Evolutionary conservation across 2,113 vertebrate genomes (phyloP), one percentile per base, ranked within the genome.

Genomic region (Catharus minimus): DNA sequence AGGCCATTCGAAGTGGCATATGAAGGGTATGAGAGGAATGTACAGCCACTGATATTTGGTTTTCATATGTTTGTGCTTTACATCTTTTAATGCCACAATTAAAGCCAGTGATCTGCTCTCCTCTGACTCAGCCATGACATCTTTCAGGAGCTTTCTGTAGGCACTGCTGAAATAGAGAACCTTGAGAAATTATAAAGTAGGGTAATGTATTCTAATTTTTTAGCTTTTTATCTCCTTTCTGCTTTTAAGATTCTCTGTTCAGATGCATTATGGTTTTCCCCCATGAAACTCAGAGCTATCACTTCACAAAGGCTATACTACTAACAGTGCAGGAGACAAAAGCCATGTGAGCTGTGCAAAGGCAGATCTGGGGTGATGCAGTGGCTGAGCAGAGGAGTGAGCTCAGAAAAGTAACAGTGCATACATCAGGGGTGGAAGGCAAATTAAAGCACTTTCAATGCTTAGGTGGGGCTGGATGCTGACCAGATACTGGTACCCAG

Each of bases 281-380:
- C 20, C 5, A 9, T 32, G 49, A 91, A 68, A 61, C 1, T 2
- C 21, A 32, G 13, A 16, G 44, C 15, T 68, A 39, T 23, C 46
- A 15, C 21, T 71, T 86, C 56, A 77, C 61, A 64, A 62, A 74
- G 13, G 21, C 64, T 49, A 64, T 11, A 27, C 20, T 33, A 64
- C 20, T 33, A 64, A 50, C 17, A 46, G 41, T 3, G 18, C 50
- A 43, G 13, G 76, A 83, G 43, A 89, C 56, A 88, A 81, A 69
- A 80, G 32, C 26, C 55, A 10, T 1, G 6, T 9, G 33, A 85
- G 33, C n/a, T 26, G 13, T 27, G 23, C 0, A 0, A 71, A 46
- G 52, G 38, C 27, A 84, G 58, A 46, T 22, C 38, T 16, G 23
- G 24, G 32, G 41, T 57, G 41, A 49, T 0, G 5, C 44, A 17